Conservation (phyloP, 2,113 vertebrate species). For the Daubentonia madagascariensis region DNA sequence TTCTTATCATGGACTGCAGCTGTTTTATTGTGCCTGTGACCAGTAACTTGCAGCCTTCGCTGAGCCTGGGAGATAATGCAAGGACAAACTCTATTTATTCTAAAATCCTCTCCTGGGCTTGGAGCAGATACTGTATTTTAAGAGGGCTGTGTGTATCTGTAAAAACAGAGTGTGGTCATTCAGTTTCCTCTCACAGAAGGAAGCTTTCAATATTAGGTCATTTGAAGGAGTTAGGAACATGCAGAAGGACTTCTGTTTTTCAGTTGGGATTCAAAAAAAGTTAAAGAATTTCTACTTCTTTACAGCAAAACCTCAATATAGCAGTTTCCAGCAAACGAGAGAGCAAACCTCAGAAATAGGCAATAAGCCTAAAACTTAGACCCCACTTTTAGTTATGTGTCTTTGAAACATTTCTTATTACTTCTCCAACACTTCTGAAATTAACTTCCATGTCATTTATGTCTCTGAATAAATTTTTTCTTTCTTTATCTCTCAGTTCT, state of each 20-base stretch:
- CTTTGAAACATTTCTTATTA: not conserved
- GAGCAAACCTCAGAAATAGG: not conserved
- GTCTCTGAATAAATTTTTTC: not conserved
- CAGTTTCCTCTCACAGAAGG: not conserved
- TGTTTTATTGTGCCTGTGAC: not conserved
- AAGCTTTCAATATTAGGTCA: not conserved
- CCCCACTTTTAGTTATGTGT: not conserved
- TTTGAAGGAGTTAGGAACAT: not conserved
- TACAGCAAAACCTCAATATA: not conserved
- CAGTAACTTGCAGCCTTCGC: not conserved
- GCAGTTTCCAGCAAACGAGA: conserved; percentile 28
- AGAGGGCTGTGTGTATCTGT: not conserved
- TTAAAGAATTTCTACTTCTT: conserved; percentile 21
- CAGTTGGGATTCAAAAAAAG: not conserved
- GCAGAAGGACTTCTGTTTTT: not conserved
- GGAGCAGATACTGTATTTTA: not conserved
- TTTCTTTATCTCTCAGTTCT: conserved; percentile 31
- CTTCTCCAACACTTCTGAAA: conserved; percentile 15
- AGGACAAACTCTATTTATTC: not conserved
- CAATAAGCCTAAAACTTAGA: not conserved
- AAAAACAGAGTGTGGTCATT: not conserved
- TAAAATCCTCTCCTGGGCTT: conserved; percentile 4
- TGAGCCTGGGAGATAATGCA: not conserved
- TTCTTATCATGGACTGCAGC: not conserved
- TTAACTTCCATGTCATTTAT: not conserved